Percentiles rank a stretch among this genome's conserved stretches.
phyloP scores from a whole-genome alignment of 2,113 vertebrate genomes.

The Perca fluviatilis region DNA sequence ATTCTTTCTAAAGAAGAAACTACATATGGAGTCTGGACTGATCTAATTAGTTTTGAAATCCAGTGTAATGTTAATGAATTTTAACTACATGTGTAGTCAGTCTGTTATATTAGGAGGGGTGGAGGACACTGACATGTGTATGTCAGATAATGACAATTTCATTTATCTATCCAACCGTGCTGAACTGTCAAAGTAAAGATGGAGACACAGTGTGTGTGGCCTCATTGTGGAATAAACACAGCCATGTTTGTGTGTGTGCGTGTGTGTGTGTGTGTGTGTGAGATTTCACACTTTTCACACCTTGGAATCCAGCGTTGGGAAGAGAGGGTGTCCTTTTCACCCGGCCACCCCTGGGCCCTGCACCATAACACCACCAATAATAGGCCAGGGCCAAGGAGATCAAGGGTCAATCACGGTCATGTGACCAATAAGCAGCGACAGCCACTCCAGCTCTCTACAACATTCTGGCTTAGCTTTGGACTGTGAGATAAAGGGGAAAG shows the following conservation, averaged over 20 bases:
- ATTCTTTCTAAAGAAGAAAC: too few relatives aligned
- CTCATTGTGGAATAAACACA: slow-evolving; percentile 30
- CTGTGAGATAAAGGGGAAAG: background rate
- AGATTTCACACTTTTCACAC: slow-evolving; percentile 36
- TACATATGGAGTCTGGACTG: too few relatives aligned
- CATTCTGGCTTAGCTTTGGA: background rate
- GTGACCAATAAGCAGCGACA: slow-evolving; percentile 52
- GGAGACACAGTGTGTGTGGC: slow-evolving; percentile 16
- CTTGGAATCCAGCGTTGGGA: slow-evolving; percentile 9
- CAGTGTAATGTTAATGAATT: too few relatives aligned
- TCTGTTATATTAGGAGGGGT: background rate
- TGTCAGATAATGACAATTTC: too few relatives aligned
- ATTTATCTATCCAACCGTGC: background rate
- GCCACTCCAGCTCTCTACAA: slow-evolving; percentile 24
- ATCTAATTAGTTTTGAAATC: too few relatives aligned
- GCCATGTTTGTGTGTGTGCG: slow-evolving; percentile 4
- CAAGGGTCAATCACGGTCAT: slow-evolving; percentile 62
- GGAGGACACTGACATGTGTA: background rate
- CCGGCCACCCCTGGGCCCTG: background rate
- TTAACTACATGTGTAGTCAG: too few relatives aligned
- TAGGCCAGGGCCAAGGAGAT: slow-evolving; percentile 35
- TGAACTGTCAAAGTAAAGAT: background rate
- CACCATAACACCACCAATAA: slow-evolving; percentile 46
- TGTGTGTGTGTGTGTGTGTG: slow-evolving; percentile 1
- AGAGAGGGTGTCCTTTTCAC: slow-evolving; percentile 26